phyloP scores from a whole-genome alignment of 1,140 invertebrate genomes.

The Samia ricini region DNA sequence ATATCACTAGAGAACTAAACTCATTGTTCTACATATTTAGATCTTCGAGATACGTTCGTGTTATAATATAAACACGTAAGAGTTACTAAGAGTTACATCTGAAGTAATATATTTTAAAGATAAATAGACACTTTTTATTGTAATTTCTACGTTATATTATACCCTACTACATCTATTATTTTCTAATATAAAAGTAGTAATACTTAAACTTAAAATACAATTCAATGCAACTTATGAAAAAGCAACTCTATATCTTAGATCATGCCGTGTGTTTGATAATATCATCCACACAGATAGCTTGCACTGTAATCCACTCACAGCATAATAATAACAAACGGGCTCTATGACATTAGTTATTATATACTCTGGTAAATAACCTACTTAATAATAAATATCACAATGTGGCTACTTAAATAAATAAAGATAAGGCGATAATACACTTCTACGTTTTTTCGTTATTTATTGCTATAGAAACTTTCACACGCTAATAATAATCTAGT shows the following conservation, averaged over 20 bases:
- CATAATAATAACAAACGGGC: not conserved
- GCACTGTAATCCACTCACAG: not conserved
- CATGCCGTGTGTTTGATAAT: no score
- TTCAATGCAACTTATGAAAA: slow-evolving; percentile 33
- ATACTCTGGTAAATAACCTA: not conserved
- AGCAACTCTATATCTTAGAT: slow-evolving; percentile 19
- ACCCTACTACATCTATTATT: slow-evolving; percentile 1
- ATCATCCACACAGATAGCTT: no score
- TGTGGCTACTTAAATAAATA: slow-evolving; percentile 59
- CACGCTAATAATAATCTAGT: not conserved
- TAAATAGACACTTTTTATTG: not conserved
- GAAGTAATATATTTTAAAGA: slow-evolving; percentile 16
- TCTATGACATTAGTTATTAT: not conserved
- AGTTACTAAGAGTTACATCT: no score
- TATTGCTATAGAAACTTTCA: slow-evolving; percentile 46
- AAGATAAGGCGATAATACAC: slow-evolving; percentile 47
- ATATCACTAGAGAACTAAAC: slow-evolving; percentile 43
- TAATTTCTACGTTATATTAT: slow-evolving; percentile 3
- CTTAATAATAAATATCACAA: slow-evolving; percentile 61
- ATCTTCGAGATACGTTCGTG: slow-evolving; percentile 44
- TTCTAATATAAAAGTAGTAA: slow-evolving; percentile 30
- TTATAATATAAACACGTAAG: slow-evolving; percentile 50
- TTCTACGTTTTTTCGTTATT: slow-evolving; percentile 16
- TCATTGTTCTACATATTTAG: not conserved
- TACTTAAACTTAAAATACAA: slow-evolving; percentile 34